Evolutionary conservation across 2,888 invertebrate species (phyloP).

Genomic region (Antheraea yamamai): DNA sequence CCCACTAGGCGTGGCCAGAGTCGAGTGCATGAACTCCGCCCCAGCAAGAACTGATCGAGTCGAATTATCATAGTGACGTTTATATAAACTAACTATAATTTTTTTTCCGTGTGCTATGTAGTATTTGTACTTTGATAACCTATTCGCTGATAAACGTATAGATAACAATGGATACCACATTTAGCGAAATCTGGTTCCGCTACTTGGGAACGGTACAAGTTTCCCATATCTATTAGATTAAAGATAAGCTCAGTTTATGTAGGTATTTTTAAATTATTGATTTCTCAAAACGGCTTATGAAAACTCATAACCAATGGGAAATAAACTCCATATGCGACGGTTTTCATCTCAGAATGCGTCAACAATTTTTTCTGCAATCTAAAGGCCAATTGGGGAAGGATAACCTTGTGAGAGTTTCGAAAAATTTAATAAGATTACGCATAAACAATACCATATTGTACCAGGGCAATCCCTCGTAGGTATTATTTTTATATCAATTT

Average conservation of each 20-base stretch:
- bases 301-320: too few species aligned
- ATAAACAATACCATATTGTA: too few species aligned
- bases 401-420: too few species aligned
- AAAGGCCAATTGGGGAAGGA: too few species aligned
- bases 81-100: not conserved
- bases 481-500: too few species aligned
- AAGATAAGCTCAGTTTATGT: conserved; percentile 17
- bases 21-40: not conserved
- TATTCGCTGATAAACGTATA: conserved; percentile 29
- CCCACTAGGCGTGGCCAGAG: not conserved
- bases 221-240: conserved; percentile 21
- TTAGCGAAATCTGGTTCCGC: conserved; percentile 19
- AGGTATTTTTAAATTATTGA: not conserved
- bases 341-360: too few species aligned
- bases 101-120: conserved; percentile 20
- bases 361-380: too few species aligned
- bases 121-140: conserved; percentile 29
- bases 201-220: conserved; percentile 21
- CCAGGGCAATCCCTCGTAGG: too few species aligned
- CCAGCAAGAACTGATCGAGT: not conserved
- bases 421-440: too few species aligned
- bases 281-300: too few species aligned
- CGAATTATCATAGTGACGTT: conserved; percentile 13
- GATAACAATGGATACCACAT: conserved; percentile 26
- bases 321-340: too few species aligned